phyloP scores from a whole-genome alignment of 2,888 invertebrate genomes.

The Drosophila stalkeri region DNA sequence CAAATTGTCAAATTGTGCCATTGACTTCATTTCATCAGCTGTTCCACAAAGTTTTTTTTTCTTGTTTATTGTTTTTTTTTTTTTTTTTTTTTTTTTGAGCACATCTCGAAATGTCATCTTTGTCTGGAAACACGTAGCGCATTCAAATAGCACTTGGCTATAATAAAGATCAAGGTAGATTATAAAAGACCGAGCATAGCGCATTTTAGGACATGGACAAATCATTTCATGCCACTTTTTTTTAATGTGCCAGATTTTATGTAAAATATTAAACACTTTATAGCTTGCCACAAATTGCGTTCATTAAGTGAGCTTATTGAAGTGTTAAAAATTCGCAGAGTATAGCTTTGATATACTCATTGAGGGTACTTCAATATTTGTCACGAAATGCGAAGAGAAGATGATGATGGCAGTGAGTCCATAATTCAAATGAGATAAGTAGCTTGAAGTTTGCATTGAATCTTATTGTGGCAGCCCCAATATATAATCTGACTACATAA shows the following conservation, averaged over 20 bases:
- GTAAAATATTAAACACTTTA: slow-evolving; percentile 22
- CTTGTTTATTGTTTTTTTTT: no score
- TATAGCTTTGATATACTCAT: neutral
- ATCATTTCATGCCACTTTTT: slow-evolving; percentile 8
- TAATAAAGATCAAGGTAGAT: slow-evolving; percentile 67
- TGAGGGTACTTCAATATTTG: neutral
- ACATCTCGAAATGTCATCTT: slow-evolving; percentile 20
- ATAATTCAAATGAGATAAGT: neutral
- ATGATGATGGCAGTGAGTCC: neutral
- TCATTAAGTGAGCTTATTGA: slow-evolving; percentile 52
- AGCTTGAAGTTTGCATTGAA: neutral
- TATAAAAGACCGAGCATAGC: slow-evolving; percentile 38
- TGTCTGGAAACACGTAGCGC: slow-evolving; percentile 22
- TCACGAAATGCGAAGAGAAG: neutral
- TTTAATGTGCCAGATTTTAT: slow-evolving; percentile 29
- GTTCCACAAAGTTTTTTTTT: slow-evolving; percentile 8
- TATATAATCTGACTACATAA: neutral
- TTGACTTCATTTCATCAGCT: slow-evolving; percentile 20
- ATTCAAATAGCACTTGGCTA: slow-evolving; percentile 59
- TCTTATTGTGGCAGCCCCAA: neutral
- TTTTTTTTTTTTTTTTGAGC: slow-evolving; percentile 52
- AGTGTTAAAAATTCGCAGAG: slow-evolving; percentile 28
- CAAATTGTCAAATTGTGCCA: slow-evolving; percentile 38
- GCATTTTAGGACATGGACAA: slow-evolving; percentile 34
- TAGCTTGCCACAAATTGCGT: slow-evolving; percentile 43